A percentile compares a stretch with the other conserved stretches of the same genome.
phyloP scores from a whole-genome alignment of 2,797 vertebrate genomes.

The Oreochromis grahami region DNA sequence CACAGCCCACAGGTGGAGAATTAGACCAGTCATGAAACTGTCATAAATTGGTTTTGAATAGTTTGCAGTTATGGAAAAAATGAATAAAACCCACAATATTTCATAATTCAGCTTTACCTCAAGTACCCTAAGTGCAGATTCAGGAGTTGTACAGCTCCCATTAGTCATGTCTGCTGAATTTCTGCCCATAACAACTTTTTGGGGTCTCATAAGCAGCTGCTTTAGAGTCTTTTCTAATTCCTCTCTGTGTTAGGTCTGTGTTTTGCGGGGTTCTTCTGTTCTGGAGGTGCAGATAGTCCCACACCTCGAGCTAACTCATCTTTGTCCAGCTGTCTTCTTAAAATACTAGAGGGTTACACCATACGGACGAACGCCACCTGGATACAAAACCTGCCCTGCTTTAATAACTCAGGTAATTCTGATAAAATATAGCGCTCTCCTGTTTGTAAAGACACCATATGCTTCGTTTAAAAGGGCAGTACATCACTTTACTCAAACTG shows the following conservation, averaged over 20 bases:
- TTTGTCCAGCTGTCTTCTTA: conserved; percentile 70
- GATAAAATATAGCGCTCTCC: conserved; percentile 21
- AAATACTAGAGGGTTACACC: conserved; percentile 50
- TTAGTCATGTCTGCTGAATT: not conserved
- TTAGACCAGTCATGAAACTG: not conserved
- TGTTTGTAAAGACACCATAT: conserved; percentile 17
- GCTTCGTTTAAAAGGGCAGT: not conserved
- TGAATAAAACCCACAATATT: not conserved
- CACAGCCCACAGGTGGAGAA: conserved; percentile 70
- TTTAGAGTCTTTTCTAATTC: not conserved
- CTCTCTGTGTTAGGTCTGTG: conserved; percentile 71
- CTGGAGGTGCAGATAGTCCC: conserved; percentile 61
- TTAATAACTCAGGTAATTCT: conserved; percentile 34
- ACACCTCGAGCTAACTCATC: conserved; percentile 63
- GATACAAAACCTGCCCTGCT: conserved; percentile 57
- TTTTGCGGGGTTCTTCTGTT: conserved; percentile 82
- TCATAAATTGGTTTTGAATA: not conserved
- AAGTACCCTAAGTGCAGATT: not conserved
- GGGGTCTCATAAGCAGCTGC: not conserved
- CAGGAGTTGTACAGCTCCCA: not conserved
- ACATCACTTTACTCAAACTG: conserved; percentile 9
- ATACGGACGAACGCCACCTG: conserved; percentile 27
- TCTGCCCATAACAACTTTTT: not conserved
- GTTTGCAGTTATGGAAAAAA: not conserved
- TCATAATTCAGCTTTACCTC: not conserved